Conservation (phyloP, 2,797 vertebrate species). For the Siniperca scherzeri region DNA sequence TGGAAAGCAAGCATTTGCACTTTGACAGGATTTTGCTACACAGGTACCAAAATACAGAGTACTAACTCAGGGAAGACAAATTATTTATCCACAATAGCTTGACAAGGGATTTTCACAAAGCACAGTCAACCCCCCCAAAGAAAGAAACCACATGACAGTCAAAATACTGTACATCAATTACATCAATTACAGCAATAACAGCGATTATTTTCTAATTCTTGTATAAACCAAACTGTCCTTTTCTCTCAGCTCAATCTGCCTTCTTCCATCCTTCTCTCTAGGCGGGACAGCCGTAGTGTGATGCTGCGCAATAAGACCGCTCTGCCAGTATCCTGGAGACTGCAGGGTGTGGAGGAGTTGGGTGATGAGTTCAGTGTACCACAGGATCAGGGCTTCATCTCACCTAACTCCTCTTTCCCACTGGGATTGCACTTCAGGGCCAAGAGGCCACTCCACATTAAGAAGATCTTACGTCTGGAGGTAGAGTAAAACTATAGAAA, state of each 20-base stretch:
- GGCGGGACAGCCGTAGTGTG: constrained; percentile 83
- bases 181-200: not conserved
- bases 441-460: constrained; percentile 80
- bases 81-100: not conserved
- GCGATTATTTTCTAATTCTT: not conserved
- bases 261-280: constrained; percentile 61
- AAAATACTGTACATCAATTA: not conserved
- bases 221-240: not conserved
- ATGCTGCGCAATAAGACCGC: constrained; percentile 84
- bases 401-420: constrained; percentile 71
- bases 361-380: constrained; percentile 88
- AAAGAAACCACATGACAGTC: not conserved
- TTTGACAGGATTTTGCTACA: constrained; percentile 89
- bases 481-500: constrained; percentile 53
- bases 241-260: not conserved
- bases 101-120: not conserved
- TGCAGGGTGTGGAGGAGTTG: constrained; percentile 89
- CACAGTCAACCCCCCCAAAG: not conserved
- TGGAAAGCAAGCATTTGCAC: constrained; percentile 87
- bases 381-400: constrained; percentile 82
- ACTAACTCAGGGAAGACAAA: not conserved
- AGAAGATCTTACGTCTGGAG: constrained; percentile 90
- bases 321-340: constrained; percentile 87
- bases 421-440: constrained; percentile 87
- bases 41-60: constrained; percentile 81